phyloP scores from a whole-genome alignment of 1,140 invertebrate species.

The Stegodyphus mimosarum region DNA sequence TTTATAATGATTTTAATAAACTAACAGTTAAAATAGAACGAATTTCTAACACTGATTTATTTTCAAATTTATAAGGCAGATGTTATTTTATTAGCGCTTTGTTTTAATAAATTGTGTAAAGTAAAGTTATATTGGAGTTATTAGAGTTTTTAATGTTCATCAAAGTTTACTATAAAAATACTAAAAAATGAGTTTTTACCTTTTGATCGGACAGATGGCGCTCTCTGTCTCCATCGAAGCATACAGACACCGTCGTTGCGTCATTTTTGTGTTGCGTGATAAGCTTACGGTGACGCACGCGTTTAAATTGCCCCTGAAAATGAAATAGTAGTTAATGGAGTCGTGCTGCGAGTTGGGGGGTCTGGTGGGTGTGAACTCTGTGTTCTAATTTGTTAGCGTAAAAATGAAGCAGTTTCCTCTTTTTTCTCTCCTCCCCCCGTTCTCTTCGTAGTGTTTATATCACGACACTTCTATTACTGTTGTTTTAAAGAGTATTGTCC shows the following conservation, averaged over 20 bases:
- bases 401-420: not conserved
- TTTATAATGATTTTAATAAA: too few relatives aligned
- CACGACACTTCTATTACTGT: not conserved
- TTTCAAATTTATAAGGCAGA: too few relatives aligned
- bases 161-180: too few relatives aligned
- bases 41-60: too few relatives aligned
- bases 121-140: too few relatives aligned
- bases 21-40: too few relatives aligned
- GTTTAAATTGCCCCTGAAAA: not conserved
- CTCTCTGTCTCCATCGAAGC: not conserved
- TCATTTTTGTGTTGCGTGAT: not conserved
- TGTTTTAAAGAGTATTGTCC: not conserved
- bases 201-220: not conserved
- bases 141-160: too few relatives aligned
- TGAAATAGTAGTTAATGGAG: conserved; percentile 1
- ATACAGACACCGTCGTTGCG: not conserved
- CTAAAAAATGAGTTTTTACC: too few relatives aligned
- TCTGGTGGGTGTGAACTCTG: too few relatives aligned
- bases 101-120: too few relatives aligned
- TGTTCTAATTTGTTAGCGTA: not conserved
- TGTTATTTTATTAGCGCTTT: too few relatives aligned
- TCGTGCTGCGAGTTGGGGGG: not conserved
- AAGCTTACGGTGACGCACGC: not conserved
- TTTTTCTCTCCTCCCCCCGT: not conserved
- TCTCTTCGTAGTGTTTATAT: not conserved